Percentiles rank a stretch among this genome's conserved stretches.
Conservation (phyloP, 2,888 invertebrate species). For the Pandemis corylana region DNA sequence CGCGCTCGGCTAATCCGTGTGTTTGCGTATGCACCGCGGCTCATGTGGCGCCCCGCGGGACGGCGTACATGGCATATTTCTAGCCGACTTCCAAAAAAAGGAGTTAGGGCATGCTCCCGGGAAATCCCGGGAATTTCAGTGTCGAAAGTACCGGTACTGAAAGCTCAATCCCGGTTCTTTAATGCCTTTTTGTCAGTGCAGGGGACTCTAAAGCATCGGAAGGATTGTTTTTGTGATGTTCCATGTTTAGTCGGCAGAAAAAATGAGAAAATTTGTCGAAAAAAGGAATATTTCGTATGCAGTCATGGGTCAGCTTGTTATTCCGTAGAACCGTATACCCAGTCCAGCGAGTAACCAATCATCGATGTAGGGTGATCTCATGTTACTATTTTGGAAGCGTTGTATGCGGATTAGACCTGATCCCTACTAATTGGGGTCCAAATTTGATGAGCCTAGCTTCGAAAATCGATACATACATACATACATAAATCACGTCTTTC, state of each 20-base stretch:
- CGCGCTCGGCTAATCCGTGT: slow-evolving; percentile 30
- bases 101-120: no score
- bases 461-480: not conserved
- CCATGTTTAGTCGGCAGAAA: no score
- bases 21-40: slow-evolving; percentile 24
- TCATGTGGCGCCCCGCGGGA: not conserved
- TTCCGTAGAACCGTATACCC: not conserved
- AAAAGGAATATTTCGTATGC: no score
- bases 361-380: slow-evolving; percentile 22
- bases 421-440: slow-evolving; percentile 23
- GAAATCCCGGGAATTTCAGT: no score
- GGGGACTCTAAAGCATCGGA: no score
- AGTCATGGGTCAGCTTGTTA: not conserved
- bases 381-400: slow-evolving; percentile 27
- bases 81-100: not conserved
- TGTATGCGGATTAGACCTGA: slow-evolving; percentile 19
- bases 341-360: not conserved
- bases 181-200: no score
- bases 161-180: no score
- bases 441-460: not conserved
- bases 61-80: slow-evolving; percentile 7
- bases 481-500: no score
- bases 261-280: no score
- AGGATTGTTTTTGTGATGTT: no score
- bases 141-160: no score